Conservation (phyloP, 2,113 vertebrate genomes). For the Mobula birostris region DNA sequence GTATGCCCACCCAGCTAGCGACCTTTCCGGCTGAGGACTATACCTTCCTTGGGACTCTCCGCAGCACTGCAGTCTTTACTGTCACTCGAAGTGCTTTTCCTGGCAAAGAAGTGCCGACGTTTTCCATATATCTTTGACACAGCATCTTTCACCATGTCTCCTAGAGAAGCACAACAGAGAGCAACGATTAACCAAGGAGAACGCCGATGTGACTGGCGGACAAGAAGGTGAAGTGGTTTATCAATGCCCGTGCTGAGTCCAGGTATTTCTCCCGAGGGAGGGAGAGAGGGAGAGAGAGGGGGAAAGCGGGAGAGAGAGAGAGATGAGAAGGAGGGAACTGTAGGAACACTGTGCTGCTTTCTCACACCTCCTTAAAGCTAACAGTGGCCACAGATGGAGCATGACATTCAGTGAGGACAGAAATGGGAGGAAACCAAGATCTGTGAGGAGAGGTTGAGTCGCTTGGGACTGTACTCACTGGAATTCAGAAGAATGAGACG, state of each 20-base stretch:
- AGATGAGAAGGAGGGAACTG: neutral
- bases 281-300: no score
- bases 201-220: neutral
- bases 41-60: constrained; percentile 1
- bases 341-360: neutral
- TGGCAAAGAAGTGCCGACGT: neutral
- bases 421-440: neutral
- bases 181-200: neutral
- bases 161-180: neutral
- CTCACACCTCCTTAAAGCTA: neutral
- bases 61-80: neutral
- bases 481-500: no score
- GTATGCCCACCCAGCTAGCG: neutral
- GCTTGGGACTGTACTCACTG: no score
- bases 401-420: neutral
- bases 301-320: neutral
- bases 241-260: neutral
- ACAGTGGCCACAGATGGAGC: constrained; percentile 39
- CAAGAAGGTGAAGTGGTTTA: neutral
- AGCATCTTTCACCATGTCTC: constrained; percentile 6
- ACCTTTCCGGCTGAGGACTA: neutral
- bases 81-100: constrained; percentile 15
- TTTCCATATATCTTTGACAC: constrained; percentile 23
- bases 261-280: neutral
- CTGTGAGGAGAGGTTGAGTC: neutral